These are phyloP conservation scores for Melanotaenia duboulayi DNA, from an alignment of 2,113 vertebrate species.

Conservation along the genomic window DNA sequence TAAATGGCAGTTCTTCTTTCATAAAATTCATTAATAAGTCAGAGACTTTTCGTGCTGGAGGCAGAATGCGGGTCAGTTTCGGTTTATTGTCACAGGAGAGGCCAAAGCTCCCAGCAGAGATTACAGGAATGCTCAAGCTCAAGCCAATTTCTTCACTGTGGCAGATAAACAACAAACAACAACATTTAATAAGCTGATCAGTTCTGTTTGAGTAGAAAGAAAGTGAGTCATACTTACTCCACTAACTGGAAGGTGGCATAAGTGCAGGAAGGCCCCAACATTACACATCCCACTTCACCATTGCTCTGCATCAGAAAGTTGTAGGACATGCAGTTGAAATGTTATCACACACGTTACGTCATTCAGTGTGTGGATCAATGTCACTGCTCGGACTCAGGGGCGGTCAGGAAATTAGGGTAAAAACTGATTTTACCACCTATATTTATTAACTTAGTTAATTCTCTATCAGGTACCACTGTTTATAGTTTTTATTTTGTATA, in stretches of 20 bases:
- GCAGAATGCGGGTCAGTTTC: conserved; percentile 89
- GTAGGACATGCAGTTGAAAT: background rate
- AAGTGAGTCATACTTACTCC: conserved; percentile 86
- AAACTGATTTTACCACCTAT: background rate
- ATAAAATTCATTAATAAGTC: conserved; percentile 87
- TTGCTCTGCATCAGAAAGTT: conserved; percentile 70
- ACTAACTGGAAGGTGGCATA: conserved; percentile 93
- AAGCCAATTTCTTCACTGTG: conserved; percentile 84
- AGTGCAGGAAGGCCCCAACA: conserved; percentile 93
- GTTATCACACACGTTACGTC: background rate
- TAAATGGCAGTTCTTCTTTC: conserved; percentile 70
- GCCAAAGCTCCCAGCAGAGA: conserved; percentile 97
- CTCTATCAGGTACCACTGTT: background rate
- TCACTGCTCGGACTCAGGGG: background rate
- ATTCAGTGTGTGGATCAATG: background rate
- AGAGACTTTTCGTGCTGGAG: conserved; percentile 91
- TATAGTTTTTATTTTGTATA: background rate
- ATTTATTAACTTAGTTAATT: background rate
- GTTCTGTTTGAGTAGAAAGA: background rate
- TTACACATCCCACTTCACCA: conserved; percentile 83
- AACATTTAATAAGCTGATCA: background rate
- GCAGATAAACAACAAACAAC: background rate
- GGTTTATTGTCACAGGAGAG: conserved; percentile 92
- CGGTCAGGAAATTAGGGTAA: background rate
- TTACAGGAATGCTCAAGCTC: conserved; percentile 88